phyloP scores from a whole-genome alignment of 2,797 vertebrate genomes.

The Rhinatrema bivittatum region DNA sequence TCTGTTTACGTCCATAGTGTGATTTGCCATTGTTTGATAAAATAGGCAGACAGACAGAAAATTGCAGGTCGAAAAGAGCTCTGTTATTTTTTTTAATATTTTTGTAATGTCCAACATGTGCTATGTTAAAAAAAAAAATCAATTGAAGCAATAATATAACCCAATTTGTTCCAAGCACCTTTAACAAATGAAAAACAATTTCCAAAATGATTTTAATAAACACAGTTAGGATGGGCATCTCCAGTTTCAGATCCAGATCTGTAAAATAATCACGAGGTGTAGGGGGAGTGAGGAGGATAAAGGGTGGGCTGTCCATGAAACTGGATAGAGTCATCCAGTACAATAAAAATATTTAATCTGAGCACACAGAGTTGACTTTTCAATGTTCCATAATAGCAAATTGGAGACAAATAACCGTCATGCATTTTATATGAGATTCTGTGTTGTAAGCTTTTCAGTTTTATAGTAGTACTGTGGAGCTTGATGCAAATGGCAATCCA shows the following conservation, averaged over 20 bases:
- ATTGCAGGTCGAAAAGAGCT: slow-evolving; percentile 61
- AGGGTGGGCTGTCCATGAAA: slow-evolving; percentile 43
- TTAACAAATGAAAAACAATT: slow-evolving; percentile 56
- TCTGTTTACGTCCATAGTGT: slow-evolving; percentile 50
- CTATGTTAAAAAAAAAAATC: slow-evolving; percentile 52
- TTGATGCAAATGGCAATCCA: slow-evolving; percentile 53
- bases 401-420: slow-evolving; percentile 45
- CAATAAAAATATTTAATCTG: slow-evolving; percentile 51
- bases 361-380: slow-evolving; percentile 41
- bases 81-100: slow-evolving; percentile 65
- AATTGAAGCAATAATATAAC: slow-evolving; percentile 66
- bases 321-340: slow-evolving; percentile 41
- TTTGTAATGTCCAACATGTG: slow-evolving; percentile 59
- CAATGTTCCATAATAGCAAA: slow-evolving; percentile 43
- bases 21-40: slow-evolving; percentile 57
- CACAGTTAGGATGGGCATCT: too few relatives aligned
- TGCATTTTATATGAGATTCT: slow-evolving; percentile 59
- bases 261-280: slow-evolving; percentile 20
- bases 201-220: slow-evolving; percentile 57
- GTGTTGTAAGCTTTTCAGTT: slow-evolving; percentile 41
- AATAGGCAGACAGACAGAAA: slow-evolving; percentile 62
- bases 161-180: slow-evolving; percentile 64
- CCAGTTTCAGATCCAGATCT: slow-evolving; percentile 34
- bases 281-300: slow-evolving; percentile 22
- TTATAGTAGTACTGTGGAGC: slow-evolving; percentile 50